Evolutionary conservation across 2,797 vertebrate genomes (phyloP).

Genomic region (Sebastes jordani): DNA sequence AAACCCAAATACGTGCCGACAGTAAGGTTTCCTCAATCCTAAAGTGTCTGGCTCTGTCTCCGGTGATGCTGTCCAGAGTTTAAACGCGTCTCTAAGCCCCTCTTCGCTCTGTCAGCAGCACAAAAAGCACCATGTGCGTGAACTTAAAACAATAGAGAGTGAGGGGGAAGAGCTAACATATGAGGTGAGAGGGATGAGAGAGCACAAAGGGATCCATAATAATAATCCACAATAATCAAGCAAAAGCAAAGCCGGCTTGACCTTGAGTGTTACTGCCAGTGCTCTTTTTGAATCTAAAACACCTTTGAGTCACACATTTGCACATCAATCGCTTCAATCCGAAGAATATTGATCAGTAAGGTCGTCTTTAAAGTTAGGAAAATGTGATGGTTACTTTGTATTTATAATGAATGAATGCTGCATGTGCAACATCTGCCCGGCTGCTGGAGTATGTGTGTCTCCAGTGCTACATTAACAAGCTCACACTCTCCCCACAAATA

Average conservation of each 20-base stretch:
- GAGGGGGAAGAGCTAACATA: not conserved
- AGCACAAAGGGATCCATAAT: not conserved
- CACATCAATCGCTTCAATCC: not conserved
- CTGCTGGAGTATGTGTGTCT: constrained; percentile 1
- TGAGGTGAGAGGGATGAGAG: constrained; percentile 7
- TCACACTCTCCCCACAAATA: constrained; percentile 17
- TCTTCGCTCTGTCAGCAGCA: constrained; percentile 43
- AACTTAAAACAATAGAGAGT: constrained; percentile 15
- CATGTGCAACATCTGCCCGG: not conserved
- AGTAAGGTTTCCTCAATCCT: constrained; percentile 2
- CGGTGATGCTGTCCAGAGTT: constrained; percentile 31
- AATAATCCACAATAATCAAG: constrained; percentile 5
- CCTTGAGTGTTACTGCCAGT: not conserved
- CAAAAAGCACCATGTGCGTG: not conserved
- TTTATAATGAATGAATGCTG: not conserved
- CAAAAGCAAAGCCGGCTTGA: constrained; percentile 1
- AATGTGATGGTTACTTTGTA: not conserved
- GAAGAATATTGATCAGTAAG: not conserved
- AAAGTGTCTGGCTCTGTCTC: constrained; percentile 5
- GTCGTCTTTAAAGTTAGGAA: not conserved
- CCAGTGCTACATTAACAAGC: constrained; percentile 19
- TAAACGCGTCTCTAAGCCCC: constrained; percentile 36
- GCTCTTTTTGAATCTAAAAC: not conserved
- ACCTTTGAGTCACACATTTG: constrained; percentile 6
- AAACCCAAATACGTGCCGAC: not conserved